Evolutionary conservation across 2,113 vertebrate species (phyloP).

Genomic region (Spilogale gracilis): DNA sequence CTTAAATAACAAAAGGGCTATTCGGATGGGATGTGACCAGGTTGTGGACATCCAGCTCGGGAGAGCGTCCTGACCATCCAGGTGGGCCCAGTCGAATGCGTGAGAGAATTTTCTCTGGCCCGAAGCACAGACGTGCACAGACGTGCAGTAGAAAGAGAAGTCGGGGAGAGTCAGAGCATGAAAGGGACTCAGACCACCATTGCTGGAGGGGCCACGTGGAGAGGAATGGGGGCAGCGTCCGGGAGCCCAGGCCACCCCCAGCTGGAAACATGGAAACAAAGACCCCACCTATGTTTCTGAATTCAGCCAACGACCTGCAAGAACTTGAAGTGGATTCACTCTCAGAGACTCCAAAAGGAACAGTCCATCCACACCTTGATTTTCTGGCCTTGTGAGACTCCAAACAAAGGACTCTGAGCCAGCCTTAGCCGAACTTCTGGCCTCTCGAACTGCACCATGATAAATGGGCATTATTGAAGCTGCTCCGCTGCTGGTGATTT

Average conservation of each 20-base stretch:
- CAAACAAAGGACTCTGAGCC: not conserved
- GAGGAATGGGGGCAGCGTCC: not conserved
- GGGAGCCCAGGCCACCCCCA: not conserved
- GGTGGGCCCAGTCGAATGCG: too few relatives aligned
- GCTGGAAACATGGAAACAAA: not conserved
- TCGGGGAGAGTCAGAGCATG: not conserved
- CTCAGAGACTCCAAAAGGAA: not conserved
- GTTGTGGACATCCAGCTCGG: too few relatives aligned
- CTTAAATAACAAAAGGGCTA: not conserved
- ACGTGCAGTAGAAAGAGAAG: not conserved
- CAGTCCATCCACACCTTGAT: not conserved
- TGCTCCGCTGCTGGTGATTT: not conserved
- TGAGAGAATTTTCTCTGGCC: not conserved
- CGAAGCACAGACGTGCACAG: too few relatives aligned
- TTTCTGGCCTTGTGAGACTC: not conserved
- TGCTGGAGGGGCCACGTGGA: too few relatives aligned
- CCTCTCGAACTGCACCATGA: not conserved
- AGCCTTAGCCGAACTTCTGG: not conserved
- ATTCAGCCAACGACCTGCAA: not conserved
- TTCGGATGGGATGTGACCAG: too few relatives aligned
- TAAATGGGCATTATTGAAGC: not conserved
- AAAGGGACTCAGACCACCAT: accelerated
- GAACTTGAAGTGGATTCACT: not conserved
- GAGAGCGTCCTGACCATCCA: not conserved
- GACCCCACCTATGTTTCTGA: not conserved